phyloP scores from a whole-genome alignment of 2,113 vertebrate species.

The Leptocoma aspasia region DNA sequence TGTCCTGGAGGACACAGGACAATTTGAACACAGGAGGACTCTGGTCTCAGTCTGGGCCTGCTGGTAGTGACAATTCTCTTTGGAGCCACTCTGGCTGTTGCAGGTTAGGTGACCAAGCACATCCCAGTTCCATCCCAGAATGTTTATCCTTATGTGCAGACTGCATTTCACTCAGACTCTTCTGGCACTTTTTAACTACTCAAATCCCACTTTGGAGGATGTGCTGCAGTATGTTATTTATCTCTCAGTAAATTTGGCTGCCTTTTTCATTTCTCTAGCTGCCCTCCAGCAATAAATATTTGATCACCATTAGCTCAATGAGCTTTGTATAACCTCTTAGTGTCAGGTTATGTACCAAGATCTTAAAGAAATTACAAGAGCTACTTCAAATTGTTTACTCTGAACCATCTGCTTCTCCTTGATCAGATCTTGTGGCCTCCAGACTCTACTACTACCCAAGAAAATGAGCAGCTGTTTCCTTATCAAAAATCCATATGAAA shows the following conservation, averaged over 20 bases:
- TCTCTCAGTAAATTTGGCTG: neutral
- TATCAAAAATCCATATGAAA: constrained; percentile 63
- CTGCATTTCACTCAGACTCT: neutral
- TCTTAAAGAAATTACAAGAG: constrained; percentile 49
- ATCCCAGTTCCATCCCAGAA: neutral
- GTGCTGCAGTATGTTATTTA: neutral
- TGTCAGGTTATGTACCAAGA: neutral
- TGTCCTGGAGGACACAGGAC: too few species aligned
- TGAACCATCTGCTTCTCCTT: constrained; percentile 64
- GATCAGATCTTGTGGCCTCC: constrained; percentile 51
- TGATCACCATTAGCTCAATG: neutral
- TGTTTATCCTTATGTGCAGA: neutral
- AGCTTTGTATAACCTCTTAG: constrained; percentile 24
- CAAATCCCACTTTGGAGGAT: neutral
- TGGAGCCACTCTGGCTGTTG: neutral
- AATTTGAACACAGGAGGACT: neutral
- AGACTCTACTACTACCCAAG: constrained; percentile 39
- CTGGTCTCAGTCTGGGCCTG: neutral
- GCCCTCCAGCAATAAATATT: neutral
- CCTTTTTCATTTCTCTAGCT: neutral
- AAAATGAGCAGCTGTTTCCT: constrained; percentile 67
- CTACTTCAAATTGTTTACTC: constrained; percentile 62
- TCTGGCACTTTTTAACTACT: neutral
- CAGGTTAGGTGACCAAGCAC: neutral
- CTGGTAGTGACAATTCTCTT: neutral